Evolutionary conservation across 2,113 vertebrate species (phyloP), one percentile per base, ranked within the genome.

Genomic region (Ictalurus punctatus): DNA sequence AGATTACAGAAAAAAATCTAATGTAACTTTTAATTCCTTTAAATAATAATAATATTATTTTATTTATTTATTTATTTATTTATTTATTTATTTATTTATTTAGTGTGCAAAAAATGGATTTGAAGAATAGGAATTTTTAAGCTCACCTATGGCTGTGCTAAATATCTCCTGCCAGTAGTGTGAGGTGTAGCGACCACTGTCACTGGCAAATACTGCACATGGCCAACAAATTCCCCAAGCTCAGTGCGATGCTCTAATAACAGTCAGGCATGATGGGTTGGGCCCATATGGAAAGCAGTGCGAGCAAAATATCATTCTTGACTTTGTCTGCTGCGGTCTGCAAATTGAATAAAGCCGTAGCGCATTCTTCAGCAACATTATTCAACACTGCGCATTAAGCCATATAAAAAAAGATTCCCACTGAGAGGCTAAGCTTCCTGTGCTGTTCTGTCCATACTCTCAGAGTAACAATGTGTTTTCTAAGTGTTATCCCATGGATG

Each of bases 161-260:
- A 37, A 81, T 58, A 2, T 58, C 13, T 54, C 25, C 76, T 79
- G 25, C 6, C 44, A 13, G 13, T 80, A 34, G 6, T 58, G 79
- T 30, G n/a, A 81, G 79, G 52, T 30, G 52, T 58, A 30, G 8
- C 9, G 9, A 9, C 48, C 48, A 52, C 48, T 52, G 37, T 69
- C 16, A 44, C n/a, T 67, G 78, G 44, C 78, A 69, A 69, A 40
- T 87, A 69, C 44, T 34, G 25, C 74, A 48, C 40, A 67, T 67
- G 59, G 59, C 61, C 44, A 80, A n/a, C 74, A 80, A 65, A 65
- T 80, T 52, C 86, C 86, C 40, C 19, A 14, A 25, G 16, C 40
- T 67, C 76, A 67, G 17, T 30, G 27, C 40, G 17, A 52, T 80
- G 76, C 76, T 67, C 76, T 81, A 87, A 81, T 87, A 87, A 71